phyloP scores from a whole-genome alignment of 2,113 vertebrate species.

The Seriola rivoliana region DNA sequence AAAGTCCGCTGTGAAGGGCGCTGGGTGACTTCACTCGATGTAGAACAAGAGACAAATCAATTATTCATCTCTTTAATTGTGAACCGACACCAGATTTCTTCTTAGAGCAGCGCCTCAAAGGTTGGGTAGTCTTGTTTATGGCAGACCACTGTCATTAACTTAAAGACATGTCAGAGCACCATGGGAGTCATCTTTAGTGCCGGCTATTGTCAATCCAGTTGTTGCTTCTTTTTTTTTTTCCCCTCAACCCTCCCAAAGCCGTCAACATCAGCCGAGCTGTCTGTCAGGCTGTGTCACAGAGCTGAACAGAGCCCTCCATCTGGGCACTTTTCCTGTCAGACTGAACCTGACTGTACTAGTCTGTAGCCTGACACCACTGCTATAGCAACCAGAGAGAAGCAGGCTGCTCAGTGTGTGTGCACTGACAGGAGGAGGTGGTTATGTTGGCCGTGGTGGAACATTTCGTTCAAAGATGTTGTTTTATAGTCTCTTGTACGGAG shows the following conservation, averaged over 20 bases:
- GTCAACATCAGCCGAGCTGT: slow-evolving; percentile 21
- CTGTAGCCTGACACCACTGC: slow-evolving; percentile 3
- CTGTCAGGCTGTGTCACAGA: slow-evolving; percentile 17
- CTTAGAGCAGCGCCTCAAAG: background rate
- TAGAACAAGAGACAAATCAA: slow-evolving; percentile 42
- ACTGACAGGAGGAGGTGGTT: slow-evolving; percentile 1
- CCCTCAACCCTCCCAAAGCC: background rate
- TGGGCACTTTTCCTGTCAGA: slow-evolving; percentile 3
- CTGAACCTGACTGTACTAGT: background rate
- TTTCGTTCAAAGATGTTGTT: slow-evolving; percentile 40
- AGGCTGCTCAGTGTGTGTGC: background rate
- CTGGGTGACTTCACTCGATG: slow-evolving; percentile 24
- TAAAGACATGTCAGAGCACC: background rate
- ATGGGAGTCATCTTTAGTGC: background rate
- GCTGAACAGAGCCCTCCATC: slow-evolving; percentile 11
- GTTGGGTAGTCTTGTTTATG: background rate
- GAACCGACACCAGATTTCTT: slow-evolving; percentile 6
- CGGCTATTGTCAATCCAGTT: background rate
- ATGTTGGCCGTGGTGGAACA: background rate
- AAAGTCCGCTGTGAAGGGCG: slow-evolving; percentile 24
- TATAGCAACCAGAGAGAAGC: background rate
- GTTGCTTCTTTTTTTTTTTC: background rate
- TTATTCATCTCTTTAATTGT: slow-evolving; percentile 50
- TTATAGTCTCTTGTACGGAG: slow-evolving; percentile 18
- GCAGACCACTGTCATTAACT: slow-evolving; percentile 19